Percentiles rank a stretch among this genome's conserved stretches.
These are phyloP conservation scores for Phylloscopus whistleri DNA, from an alignment of 2,113 vertebrate genomes.

Conservation along the genomic window DNA sequence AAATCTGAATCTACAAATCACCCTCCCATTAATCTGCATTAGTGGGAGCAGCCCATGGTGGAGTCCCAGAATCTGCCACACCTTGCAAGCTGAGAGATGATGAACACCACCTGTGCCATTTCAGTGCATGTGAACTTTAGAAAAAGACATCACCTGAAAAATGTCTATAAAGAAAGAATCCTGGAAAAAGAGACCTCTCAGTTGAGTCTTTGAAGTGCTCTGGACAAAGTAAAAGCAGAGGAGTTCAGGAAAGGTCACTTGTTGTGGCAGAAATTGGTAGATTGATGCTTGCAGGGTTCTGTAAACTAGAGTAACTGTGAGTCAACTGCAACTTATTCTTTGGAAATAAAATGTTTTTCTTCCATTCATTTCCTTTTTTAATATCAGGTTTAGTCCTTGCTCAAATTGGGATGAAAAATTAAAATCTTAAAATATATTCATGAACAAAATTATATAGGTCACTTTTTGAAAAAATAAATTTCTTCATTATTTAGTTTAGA, in stretches of 20 bases:
- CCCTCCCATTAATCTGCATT: background rate
- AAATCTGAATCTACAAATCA: background rate
- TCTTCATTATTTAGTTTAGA: background rate
- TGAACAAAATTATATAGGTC: background rate
- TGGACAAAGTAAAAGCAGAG: background rate
- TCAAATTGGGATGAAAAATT: background rate
- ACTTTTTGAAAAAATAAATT: background rate
- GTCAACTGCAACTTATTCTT: background rate
- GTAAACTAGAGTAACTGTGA: background rate
- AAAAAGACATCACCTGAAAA: background rate
- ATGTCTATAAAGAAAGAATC: background rate
- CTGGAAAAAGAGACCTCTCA: background rate
- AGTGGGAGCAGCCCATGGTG: background rate
- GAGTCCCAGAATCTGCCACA: background rate
- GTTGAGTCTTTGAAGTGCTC: background rate
- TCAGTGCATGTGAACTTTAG: background rate
- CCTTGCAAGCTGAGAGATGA: constrained; percentile 7
- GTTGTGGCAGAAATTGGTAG: background rate
- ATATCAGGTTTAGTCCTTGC: background rate
- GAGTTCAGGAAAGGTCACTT: background rate
- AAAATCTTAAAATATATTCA: background rate
- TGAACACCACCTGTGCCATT: background rate
- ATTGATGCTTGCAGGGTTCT: background rate
- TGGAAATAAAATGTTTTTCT: background rate
- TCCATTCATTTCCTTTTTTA: background rate